Evolutionary conservation across 2,113 vertebrate species (phyloP).

Genomic region (Hydrochoerus hydrochaeris): DNA sequence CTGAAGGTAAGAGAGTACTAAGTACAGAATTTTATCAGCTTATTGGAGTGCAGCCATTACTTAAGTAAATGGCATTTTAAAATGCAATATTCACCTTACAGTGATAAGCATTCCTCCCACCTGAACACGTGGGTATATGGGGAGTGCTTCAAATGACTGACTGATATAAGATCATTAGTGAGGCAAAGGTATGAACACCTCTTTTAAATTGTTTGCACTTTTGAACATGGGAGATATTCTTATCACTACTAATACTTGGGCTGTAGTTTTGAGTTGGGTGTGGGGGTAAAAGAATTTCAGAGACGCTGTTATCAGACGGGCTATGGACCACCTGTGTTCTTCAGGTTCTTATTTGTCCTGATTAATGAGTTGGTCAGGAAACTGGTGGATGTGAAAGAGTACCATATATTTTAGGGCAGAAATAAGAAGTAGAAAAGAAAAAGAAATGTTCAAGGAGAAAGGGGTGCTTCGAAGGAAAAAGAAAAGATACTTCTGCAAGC

Average conservation of each 20-base stretch:
- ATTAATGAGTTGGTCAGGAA: neutral
- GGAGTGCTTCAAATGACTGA: neutral
- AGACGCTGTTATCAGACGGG: neutral
- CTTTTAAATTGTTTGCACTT: slow-evolving; percentile 6
- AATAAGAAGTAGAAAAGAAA: neutral
- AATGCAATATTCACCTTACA: neutral
- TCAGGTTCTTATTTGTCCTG: neutral
- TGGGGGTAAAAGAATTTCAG: neutral
- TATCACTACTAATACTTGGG: neutral
- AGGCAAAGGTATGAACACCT: neutral
- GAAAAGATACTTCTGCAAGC: neutral
- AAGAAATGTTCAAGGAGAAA: neutral
- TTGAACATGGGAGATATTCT: neutral
- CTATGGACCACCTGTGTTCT: neutral
- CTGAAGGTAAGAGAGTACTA: neutral
- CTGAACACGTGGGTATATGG: neutral
- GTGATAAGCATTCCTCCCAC: neutral
- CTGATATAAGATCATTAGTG: neutral
- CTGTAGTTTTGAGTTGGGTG: neutral
- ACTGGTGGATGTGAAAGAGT: neutral
- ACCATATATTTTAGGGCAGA: neutral
- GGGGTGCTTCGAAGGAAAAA: neutral
- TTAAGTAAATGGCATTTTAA: slow-evolving; percentile 19
- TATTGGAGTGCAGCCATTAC: neutral
- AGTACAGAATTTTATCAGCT: neutral